These are phyloP conservation scores for Drosophila paranaensis DNA, from an alignment of 2,888 invertebrate genomes.

Conservation along the genomic window DNA sequence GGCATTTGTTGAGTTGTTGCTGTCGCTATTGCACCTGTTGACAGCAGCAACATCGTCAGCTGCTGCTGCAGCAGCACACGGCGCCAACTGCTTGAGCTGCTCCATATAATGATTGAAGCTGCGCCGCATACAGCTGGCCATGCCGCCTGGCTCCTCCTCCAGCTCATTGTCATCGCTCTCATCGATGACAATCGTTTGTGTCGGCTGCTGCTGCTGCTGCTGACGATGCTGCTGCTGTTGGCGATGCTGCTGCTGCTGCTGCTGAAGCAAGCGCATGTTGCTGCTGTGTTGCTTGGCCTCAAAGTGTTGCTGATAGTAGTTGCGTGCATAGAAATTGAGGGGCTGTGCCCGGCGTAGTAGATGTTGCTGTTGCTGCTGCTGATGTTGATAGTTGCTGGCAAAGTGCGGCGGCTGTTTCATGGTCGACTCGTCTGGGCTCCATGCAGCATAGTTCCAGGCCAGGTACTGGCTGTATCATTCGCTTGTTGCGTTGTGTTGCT, in stretches of 20 bases:
- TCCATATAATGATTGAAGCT: slow-evolving; percentile 69
- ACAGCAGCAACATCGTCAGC: slow-evolving; percentile 17
- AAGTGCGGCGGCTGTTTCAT: slow-evolving; percentile 61
- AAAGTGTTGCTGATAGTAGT: slow-evolving; percentile 59
- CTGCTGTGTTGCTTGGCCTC: slow-evolving; percentile 51
- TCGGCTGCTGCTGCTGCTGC: slow-evolving; percentile 42
- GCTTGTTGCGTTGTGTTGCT: slow-evolving; percentile 83
- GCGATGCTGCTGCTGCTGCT: slow-evolving; percentile 21
- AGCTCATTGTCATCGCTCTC: slow-evolving; percentile 69
- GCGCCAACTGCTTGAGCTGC: slow-evolving; percentile 66
- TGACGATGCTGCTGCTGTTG: slow-evolving; percentile 41
- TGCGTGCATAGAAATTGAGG: slow-evolving; percentile 74
- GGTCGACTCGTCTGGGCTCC: slow-evolving; percentile 79
- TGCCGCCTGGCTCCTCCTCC: slow-evolving; percentile 47
- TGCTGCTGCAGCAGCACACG: slow-evolving; percentile 18
- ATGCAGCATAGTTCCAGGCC: slow-evolving; percentile 84
- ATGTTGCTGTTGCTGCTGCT: slow-evolving; percentile 56
- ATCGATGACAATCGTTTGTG: slow-evolving; percentile 68
- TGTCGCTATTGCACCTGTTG: slow-evolving; percentile 68
- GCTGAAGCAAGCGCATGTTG: slow-evolving; percentile 52
- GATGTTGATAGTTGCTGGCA: slow-evolving; percentile 47
- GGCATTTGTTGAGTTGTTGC: slow-evolving; percentile 61
- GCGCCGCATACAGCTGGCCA: slow-evolving; percentile 55
- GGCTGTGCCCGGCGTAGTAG: slow-evolving; percentile 52
- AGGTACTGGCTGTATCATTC: slow-evolving; percentile 84